Evolutionary conservation across 2,888 invertebrate species (phyloP), one percentile per base, ranked within the genome.

Genomic region (Brenthis hecate): DNA sequence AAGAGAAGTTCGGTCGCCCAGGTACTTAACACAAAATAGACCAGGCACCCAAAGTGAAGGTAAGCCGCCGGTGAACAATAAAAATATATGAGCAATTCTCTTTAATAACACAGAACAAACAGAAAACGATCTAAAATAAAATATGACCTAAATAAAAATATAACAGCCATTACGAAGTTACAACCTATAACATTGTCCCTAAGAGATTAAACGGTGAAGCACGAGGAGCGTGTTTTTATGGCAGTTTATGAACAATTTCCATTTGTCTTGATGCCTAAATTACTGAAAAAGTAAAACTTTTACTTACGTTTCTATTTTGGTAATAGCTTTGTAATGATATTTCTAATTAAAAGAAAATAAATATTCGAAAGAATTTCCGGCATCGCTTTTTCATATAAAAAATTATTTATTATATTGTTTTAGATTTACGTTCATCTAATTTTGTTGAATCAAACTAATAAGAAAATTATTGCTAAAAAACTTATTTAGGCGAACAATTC

Each of bases 231-330:
- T 67, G 63, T 74, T 74, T 74, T 75, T 75, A 75, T 73, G 70
- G 68, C 74, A 74, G 73, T 78, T 77, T 73, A 72, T 72, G 76
- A 81, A 82, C 81, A 81, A 81, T 78, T 73, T 79, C 79, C 77
- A 82, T 83, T 80, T 81, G 75, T 79, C 79, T 75, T 78, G 76
- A 79, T 76, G 76, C 72, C 76, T 74, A 77, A 78, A 79, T 77
- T 58, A 28, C 53, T 58, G 32, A 16, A 4, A 32, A 36, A 47
- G 8, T 16, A 19, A 16, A 57, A 65, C 28, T 65, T 48, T 65
- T 56, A 19, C 54, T 54, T 63, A 23, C 14, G 43, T 54, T 53
- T 53, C 36, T 53, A 36, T 32, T 16, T 19, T 36, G 19, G 5
- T 62, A 62, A 36, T 62, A 36, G 19, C 53, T 62, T 62, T 53